These are phyloP conservation scores for Troilus luridus DNA, from an alignment of 2,888 invertebrate species.

Conservation along the genomic window DNA sequence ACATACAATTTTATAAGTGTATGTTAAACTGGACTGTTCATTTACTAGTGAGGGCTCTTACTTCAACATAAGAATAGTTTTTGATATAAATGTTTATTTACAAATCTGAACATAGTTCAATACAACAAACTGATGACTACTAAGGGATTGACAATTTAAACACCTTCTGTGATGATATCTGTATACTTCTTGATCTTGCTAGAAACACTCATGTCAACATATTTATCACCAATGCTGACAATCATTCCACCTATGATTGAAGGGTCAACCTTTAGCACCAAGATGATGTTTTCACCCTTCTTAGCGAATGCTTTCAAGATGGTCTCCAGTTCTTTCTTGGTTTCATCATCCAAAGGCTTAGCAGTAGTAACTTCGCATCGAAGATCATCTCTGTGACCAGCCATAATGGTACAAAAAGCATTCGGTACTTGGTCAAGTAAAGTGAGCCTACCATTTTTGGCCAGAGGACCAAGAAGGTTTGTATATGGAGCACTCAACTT, in stretches of 20 bases:
- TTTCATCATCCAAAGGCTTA: constrained; percentile 87
- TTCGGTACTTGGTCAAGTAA: constrained; percentile 85
- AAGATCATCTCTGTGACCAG: constrained; percentile 94
- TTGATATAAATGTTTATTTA: constrained; percentile 28
- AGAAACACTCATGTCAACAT: constrained; percentile 82
- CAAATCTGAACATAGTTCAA: background rate
- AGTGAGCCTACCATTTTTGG: constrained; percentile 93
- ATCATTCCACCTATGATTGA: constrained; percentile 76
- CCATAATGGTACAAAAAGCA: constrained; percentile 92
- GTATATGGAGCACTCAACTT: constrained; percentile 79
- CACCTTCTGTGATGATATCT: constrained; percentile 71
- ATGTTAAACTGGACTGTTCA: background rate
- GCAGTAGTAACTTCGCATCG: constrained; percentile 92
- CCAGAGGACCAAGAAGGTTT: constrained; percentile 85
- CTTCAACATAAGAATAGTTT: background rate
- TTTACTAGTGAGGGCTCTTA: background rate
- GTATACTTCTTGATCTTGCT: constrained; percentile 74
- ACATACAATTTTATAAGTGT: background rate
- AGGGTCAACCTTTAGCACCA: constrained; percentile 81
- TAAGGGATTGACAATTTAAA: constrained; percentile 68
- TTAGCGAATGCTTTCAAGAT: constrained; percentile 90
- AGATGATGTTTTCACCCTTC: constrained; percentile 83
- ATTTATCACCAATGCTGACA: constrained; percentile 94
- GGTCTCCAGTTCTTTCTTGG: constrained; percentile 83
- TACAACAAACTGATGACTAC: constrained; percentile 15